Evolutionary conservation across 2,113 vertebrate species (phyloP), one percentile per base, ranked within the genome.

Genomic region (Heterotilapia buettikoferi): DNA sequence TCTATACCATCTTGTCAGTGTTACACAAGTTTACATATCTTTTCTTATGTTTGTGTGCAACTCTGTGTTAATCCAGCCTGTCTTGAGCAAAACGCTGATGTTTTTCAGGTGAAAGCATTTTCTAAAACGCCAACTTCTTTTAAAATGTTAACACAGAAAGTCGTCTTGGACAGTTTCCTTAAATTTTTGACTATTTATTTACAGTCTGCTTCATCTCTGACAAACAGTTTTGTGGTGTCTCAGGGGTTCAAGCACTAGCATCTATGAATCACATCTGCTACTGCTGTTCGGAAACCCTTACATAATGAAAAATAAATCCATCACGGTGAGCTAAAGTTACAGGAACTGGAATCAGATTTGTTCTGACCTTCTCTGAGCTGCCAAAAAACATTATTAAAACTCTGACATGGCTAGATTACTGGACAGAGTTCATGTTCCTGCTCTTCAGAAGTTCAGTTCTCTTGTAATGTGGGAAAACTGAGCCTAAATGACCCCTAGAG

Each of bases 361-460:
- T 52, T 52, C 4, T 1, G 0, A 52, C 26, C 45, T 78, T 78
- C 73, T 78, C 45, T 19, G 9, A 31, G 45, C 18, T 78, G 71
- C 71, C 71, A 78, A 78, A 4, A 19, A 50, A 50, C 43, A 78
- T 78, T 50, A 50, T 50, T 50, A 78, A 78, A 78, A 78, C 43
- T 50, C 16, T 78, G 71, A 33, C 1, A 61, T 33, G 57, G 57
- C 29, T 19, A 61, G 29, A 61, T 33, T 61, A 61, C 57, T 61
- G 0, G 0, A 54, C 12, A 0, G 63, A 76, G 43, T 76, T 29
- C 16, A 19, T 3, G 40, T 76, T 76, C 14, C 40, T 76, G 5
- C 66, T 71, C n/a, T 24, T 0, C 36, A 71, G 5, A 71, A 6
- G 40, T 73, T 45, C 12, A 40, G 38, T 0, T 73, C 21, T 18